phyloP scores from a whole-genome alignment of 2,888 invertebrate species.

The Didymodactylos carnosus region DNA sequence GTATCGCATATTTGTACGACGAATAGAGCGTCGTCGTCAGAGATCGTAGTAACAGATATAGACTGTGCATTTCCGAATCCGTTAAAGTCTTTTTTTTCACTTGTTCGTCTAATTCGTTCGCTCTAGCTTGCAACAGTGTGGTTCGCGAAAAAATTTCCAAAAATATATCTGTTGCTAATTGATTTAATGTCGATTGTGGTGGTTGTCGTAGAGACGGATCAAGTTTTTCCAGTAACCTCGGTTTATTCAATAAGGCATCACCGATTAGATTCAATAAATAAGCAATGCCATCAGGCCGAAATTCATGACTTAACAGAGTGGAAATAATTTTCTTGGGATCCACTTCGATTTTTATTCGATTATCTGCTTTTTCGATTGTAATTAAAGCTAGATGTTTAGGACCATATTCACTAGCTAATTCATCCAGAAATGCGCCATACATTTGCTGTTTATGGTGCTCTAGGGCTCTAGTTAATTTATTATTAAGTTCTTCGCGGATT shows the following conservation, averaged over 20 bases:
- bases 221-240: neutral
- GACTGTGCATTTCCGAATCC: neutral
- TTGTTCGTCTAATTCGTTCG: neutral
- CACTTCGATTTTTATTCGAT: neutral
- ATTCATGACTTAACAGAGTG: neutral
- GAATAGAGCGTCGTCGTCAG: neutral
- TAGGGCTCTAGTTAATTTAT: neutral
- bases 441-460: neutral
- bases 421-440: neutral
- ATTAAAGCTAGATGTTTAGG: neutral
- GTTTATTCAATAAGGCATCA: neutral
- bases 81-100: neutral
- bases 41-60: neutral
- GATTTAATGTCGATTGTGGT: neutral
- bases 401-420: neutral
- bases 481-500: neutral
- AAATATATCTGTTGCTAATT: neutral
- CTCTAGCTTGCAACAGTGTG: neutral
- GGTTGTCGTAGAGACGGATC: neutral
- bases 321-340: neutral
- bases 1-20: neutral
- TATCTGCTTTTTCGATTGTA: neutral
- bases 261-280: neutral
- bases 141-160: neutral
- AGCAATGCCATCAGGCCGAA: neutral